Evolutionary conservation across 2,113 vertebrate genomes (phyloP).

Genomic region (Planiliza haematocheilus): DNA sequence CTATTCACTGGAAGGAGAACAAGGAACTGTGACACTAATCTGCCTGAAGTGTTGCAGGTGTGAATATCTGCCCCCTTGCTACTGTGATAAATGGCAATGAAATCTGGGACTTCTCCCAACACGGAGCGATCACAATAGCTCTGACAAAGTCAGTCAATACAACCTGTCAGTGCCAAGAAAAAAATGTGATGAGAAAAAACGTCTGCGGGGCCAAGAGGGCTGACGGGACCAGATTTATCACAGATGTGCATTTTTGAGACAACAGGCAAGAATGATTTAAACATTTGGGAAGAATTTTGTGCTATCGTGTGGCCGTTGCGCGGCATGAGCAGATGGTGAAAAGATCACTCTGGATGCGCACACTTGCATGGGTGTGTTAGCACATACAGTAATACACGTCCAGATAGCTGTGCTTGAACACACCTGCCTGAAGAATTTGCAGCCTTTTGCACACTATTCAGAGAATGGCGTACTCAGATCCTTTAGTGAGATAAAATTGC

Average conservation of each 20-base stretch:
- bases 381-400: slow-evolving; percentile 12
- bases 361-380: slow-evolving; percentile 24
- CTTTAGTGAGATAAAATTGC: background rate
- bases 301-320: slow-evolving; percentile 70
- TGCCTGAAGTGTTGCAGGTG: slow-evolving; percentile 87
- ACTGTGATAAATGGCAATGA: slow-evolving; percentile 82
- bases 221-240: slow-evolving; percentile 66
- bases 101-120: slow-evolving; percentile 72
- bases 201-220: slow-evolving; percentile 45
- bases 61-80: slow-evolving; percentile 76
- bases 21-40: slow-evolving; percentile 75
- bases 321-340: slow-evolving; percentile 53
- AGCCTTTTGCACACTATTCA: background rate
- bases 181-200: slow-evolving; percentile 50
- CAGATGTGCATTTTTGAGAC: slow-evolving; percentile 75
- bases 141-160: slow-evolving; percentile 72
- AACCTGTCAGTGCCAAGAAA: slow-evolving; percentile 64
- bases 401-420: slow-evolving; percentile 16
- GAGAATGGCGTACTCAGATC: background rate
- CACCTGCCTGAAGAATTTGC: slow-evolving; percentile 16
- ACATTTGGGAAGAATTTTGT: slow-evolving; percentile 78
- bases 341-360: slow-evolving; percentile 36
- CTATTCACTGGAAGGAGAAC: slow-evolving; percentile 76
- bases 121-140: slow-evolving; percentile 67
- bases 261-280: slow-evolving; percentile 50